A percentile compares a stretch with the other conserved stretches of the same genome.
phyloP scores from a whole-genome alignment of 2,888 invertebrate species.

The Alitta virens region DNA sequence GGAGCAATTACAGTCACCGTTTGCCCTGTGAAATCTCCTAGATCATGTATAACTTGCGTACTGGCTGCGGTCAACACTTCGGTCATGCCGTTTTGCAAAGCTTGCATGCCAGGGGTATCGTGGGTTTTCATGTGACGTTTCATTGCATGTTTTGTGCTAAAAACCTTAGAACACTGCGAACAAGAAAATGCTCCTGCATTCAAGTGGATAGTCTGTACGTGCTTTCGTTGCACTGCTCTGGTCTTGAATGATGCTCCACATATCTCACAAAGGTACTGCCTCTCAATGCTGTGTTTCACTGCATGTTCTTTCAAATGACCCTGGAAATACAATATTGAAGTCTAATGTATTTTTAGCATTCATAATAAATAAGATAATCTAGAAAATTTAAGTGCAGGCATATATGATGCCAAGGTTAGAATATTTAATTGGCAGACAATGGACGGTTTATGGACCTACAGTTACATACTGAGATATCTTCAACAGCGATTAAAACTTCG shows the following conservation, averaged over 20 bases:
- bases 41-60: background rate
- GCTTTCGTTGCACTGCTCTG: constrained; percentile 55
- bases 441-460: too few species aligned
- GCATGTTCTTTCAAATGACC: constrained; percentile 53
- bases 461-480: too few species aligned
- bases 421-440: too few species aligned
- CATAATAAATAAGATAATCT: too few species aligned
- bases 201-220: constrained; percentile 55
- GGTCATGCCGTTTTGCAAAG: background rate
- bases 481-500: too few species aligned
- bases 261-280: constrained; percentile 60
- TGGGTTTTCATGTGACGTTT: constrained; percentile 54
- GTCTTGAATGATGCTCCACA: constrained; percentile 62
- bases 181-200: constrained; percentile 55
- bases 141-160: constrained; percentile 57
- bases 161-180: constrained; percentile 50
- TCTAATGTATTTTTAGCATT: too few species aligned
- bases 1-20: background rate
- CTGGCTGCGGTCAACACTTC: background rate
- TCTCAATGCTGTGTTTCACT: constrained; percentile 56
- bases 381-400: too few species aligned
- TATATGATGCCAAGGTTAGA: too few species aligned
- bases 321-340: constrained; percentile 30
- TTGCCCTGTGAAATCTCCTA: background rate
- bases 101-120: constrained; percentile 12